Conservation (phyloP, 2,888 invertebrate species). For the Tetragonula carbonaria region DNA sequence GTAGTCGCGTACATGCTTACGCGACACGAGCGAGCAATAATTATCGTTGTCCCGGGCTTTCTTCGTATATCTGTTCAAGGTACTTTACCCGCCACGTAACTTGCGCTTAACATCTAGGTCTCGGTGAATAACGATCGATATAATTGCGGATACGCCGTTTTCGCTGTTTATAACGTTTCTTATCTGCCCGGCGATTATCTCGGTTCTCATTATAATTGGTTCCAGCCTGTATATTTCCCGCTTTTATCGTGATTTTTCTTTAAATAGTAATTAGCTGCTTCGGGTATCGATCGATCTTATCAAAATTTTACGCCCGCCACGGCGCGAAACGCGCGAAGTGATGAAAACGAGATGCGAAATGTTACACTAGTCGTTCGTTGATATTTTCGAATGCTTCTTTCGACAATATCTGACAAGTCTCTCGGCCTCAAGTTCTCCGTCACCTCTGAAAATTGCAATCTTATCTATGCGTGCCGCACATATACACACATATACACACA, state of each 20-base stretch:
- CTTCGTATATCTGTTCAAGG: slow-evolving; percentile 26
- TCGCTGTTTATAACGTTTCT: neutral
- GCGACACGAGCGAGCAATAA: neutral
- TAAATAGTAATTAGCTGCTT: neutral
- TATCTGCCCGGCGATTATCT: slow-evolving; percentile 4
- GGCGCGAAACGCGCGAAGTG: neutral
- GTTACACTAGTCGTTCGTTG: neutral
- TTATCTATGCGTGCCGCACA: slow-evolving; percentile 11
- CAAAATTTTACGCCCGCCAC: neutral
- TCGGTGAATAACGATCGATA: slow-evolving; percentile 36
- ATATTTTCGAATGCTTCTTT: neutral
- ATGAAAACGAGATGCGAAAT: too few relatives aligned
- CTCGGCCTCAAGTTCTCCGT: slow-evolving; percentile 3
- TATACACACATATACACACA: neutral
- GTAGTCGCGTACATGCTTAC: too few relatives aligned
- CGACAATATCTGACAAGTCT: too few relatives aligned
- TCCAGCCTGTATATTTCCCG: neutral
- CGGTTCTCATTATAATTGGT: neutral
- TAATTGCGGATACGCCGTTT: slow-evolving; percentile 15
- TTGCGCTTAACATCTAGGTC: slow-evolving; percentile 24
- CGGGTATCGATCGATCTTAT: neutral
- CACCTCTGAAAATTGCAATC: slow-evolving; percentile 50
- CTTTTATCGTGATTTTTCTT: neutral
- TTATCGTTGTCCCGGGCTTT: slow-evolving; percentile 19
- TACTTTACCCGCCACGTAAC: slow-evolving; percentile 6